Conservation (phyloP, 2,797 vertebrate species). For the Acridotheres tristis region DNA sequence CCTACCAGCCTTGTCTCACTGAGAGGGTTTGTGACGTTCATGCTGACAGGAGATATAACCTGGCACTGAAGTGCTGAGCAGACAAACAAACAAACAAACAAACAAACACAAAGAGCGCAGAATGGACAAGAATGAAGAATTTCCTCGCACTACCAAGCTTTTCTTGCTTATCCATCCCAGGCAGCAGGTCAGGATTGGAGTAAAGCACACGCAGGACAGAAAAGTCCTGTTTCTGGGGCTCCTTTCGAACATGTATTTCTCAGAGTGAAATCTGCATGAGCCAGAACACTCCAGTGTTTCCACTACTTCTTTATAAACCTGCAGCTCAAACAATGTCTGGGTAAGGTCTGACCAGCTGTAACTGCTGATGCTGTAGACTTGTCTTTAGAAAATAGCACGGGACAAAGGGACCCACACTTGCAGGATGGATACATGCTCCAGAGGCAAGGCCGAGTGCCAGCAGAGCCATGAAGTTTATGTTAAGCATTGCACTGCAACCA, state of each 20-base stretch:
- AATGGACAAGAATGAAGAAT: constrained; percentile 7
- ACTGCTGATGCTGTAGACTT: neutral
- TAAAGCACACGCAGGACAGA: neutral
- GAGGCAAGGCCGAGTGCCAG: neutral
- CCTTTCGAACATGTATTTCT: neutral
- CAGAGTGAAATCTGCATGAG: neutral
- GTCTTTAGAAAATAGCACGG: neutral
- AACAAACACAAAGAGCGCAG: neutral
- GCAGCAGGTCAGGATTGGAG: neutral
- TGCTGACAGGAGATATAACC: neutral
- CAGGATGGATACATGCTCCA: neutral
- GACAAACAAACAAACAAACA: neutral
- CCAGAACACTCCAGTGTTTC: neutral
- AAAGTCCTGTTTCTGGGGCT: neutral
- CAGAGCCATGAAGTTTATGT: constrained; percentile 1
- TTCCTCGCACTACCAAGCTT: neutral
- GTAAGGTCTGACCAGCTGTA: neutral
- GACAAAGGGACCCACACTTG: neutral
- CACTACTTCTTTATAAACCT: neutral
- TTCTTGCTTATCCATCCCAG: neutral
- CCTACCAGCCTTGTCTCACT: neutral
- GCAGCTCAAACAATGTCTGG: neutral
- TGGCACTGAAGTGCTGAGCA: neutral
- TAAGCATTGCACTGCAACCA: constrained; percentile 34
- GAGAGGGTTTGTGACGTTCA: neutral